Evolutionary conservation across 2,113 vertebrate species (phyloP), one percentile per base, ranked within the genome.

Genomic region (Sprattus sprattus): DNA sequence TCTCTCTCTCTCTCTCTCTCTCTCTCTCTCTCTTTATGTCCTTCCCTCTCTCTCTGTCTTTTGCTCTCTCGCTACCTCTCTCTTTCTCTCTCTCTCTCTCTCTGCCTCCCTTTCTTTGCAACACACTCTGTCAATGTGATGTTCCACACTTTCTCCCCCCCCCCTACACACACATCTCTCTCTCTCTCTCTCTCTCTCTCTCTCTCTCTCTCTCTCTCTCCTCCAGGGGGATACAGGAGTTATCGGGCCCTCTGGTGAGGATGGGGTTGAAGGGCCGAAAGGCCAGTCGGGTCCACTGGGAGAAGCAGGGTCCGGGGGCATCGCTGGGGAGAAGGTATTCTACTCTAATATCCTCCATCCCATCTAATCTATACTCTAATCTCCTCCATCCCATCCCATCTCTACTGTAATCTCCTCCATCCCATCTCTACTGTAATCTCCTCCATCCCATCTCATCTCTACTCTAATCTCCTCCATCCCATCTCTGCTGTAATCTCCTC

Each of bases 181-280:
- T 60, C 18, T 60, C 52, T 54, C 52, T 54, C 52, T 81, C 85
- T 54, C 52, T 22, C 54, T 60, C 54, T 60, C 45, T 85, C 22
- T 71, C 18, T 28, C 7, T 64, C 16, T 81, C 6, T 11, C 13
- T 20, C 10, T 54, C 6, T 83, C 44, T 88, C 52, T 91, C 39
- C 1, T 57, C 88, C 81, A 97, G 92, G 98, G 98, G 44, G 98
- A 99, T 87, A 92, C 97, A 0, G 98, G 98, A 6, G 92, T 93
- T 2, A 25, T 88, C 3, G 98, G 98, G 0, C 94, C 92, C 4
- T 92, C 97, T 32, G 98, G 98, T 1, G 98, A 99, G 89, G 98
- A 99, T 3, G 98, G 98, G 0, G 96, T 97, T 0, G 98, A 99
- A 92, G 98, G 98, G 0, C 96, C 96, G 0, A 99, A 99, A 92